phyloP scores from a whole-genome alignment of 2,113 vertebrate species.

The Cariama cristata region DNA sequence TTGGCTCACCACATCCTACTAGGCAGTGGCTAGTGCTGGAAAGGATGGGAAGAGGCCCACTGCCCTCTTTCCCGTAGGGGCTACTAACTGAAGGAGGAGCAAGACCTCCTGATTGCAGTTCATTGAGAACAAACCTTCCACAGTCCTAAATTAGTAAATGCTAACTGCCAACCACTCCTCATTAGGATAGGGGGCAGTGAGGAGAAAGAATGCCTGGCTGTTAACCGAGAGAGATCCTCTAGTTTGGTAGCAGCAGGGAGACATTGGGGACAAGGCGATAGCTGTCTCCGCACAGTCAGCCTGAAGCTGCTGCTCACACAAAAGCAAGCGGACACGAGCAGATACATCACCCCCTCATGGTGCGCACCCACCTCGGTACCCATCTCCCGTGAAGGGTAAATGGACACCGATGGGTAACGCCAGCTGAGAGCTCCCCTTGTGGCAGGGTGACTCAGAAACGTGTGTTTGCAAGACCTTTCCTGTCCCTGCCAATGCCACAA shows the following conservation, averaged over 20 bases:
- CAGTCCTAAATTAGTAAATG: neutral
- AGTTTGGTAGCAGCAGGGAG: neutral
- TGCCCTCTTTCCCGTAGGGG: neutral
- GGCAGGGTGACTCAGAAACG: neutral
- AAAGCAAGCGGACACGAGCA: neutral
- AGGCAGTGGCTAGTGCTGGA: neutral
- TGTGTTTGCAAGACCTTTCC: neutral
- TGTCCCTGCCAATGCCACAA: neutral
- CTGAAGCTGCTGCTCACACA: rapidly evolving
- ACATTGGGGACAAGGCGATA: neutral
- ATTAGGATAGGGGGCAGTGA: neutral
- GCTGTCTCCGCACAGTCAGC: neutral
- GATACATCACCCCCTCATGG: neutral
- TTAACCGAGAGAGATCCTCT: neutral
- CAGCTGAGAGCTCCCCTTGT: neutral
- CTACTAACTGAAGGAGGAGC: neutral
- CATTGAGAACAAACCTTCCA: neutral
- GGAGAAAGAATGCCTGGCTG: neutral
- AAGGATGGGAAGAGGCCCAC: neutral
- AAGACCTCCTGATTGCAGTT: neutral
- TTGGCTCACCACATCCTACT: neutral
- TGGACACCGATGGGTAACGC: rapidly evolving
- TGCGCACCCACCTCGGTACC: rapidly evolving
- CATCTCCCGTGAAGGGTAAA: neutral
- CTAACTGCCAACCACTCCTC: neutral